Evolutionary conservation across 37 sponge, comb jelly and placozoan species (phyloP).

Genomic region (Amphimedon queenslandica): DNA sequence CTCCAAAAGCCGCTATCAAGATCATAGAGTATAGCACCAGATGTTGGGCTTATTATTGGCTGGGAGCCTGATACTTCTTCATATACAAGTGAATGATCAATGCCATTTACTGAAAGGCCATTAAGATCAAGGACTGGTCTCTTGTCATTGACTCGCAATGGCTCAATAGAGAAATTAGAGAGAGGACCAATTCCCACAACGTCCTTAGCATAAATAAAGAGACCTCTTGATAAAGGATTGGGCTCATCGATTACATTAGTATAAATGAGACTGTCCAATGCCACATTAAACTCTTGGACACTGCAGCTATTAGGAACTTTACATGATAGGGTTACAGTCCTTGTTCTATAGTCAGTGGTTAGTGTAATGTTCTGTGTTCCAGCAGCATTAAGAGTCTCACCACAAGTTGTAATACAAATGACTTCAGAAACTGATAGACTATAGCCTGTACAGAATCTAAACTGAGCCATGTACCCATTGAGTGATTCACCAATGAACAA

Average conservation of each 20-base stretch:
- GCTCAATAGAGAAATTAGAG: conserved; percentile 14
- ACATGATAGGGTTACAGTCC: conserved; percentile 39
- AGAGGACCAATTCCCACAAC: conserved; percentile 11
- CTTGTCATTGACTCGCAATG: conserved; percentile 44
- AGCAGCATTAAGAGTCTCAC: conserved; percentile 27
- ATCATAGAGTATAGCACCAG: conserved; percentile 63
- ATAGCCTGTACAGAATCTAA: conserved; percentile 32
- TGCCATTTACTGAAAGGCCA: conserved; percentile 29
- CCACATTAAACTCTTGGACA: conserved; percentile 15
- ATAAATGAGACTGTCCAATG: conserved; percentile 26
- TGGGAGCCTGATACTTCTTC: conserved; percentile 35
- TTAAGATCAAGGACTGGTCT: conserved; percentile 60
- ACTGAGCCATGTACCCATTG: conserved; percentile 6
- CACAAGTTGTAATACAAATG: conserved; percentile 49
- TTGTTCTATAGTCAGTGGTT: conserved; percentile 17
- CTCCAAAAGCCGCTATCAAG: conserved; percentile 58
- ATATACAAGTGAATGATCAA: conserved; percentile 33
- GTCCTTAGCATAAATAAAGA: conserved; percentile 44
- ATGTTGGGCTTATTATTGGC: conserved; percentile 9
- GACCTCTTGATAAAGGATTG: conserved; percentile 32
- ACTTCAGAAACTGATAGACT: not conserved
- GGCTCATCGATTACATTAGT: conserved; percentile 49
- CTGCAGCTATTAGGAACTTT: conserved; percentile 27
- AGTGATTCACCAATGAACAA: not conserved
- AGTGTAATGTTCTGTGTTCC: conserved; percentile 14